These are phyloP conservation scores for Mycetomoellerius zeteki DNA, from an alignment of 1,140 invertebrate genomes.

Conservation along the genomic window DNA sequence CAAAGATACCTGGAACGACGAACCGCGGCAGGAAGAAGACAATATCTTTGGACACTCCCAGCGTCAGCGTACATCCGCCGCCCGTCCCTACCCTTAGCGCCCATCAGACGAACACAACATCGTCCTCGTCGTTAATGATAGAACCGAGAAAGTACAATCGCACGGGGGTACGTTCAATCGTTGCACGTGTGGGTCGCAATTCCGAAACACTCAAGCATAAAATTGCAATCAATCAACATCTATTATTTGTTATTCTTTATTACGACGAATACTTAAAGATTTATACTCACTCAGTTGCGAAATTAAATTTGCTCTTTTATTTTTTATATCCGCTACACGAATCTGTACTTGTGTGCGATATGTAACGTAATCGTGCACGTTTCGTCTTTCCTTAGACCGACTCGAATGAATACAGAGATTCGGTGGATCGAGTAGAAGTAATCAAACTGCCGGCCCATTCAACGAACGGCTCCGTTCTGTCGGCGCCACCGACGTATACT, in stretches of 20 bases:
- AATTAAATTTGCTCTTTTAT: background rate
- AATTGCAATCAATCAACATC: background rate
- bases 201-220: background rate
- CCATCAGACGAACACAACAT: conserved; percentile 83
- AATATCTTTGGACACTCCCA: conserved; percentile 93
- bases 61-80: conserved; percentile 89
- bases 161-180: conserved; percentile 75
- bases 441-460: conserved; percentile 91
- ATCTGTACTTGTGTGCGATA: background rate
- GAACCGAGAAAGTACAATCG: conserved; percentile 85
- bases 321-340: background rate
- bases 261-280: background rate
- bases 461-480: conserved; percentile 86
- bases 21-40: conserved; percentile 95
- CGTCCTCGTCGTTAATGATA: conserved; percentile 80
- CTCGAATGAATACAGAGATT: conserved; percentile 81
- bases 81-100: conserved; percentile 80
- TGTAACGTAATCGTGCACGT: background rate
- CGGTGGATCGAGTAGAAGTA: conserved; percentile 91
- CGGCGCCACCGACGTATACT: conserved; percentile 84
- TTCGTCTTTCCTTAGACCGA: conserved; percentile 77
- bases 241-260: background rate
- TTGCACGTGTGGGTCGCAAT: background rate
- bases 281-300: background rate
- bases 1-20: conserved; percentile 93